Evolutionary conservation across 23 tunicate genomes (phyloP).

Genomic region (Corella eumyota): DNA sequence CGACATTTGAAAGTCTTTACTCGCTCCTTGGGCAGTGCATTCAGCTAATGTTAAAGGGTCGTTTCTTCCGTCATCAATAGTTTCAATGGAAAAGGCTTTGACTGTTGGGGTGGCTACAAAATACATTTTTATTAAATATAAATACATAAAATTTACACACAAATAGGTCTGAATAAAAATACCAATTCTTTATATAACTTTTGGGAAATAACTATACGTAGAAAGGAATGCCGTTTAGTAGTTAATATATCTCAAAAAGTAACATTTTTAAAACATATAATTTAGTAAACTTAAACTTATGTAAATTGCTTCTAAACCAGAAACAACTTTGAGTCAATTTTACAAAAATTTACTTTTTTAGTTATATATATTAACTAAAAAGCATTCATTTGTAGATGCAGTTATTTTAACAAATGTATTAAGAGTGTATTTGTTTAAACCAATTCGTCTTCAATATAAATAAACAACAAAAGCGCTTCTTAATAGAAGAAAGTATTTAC

Average conservation of each 20-base stretch:
- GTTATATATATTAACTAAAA: too few species aligned
- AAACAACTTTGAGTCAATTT: too few species aligned
- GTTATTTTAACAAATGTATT: too few species aligned
- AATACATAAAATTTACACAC: not conserved
- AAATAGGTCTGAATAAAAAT: not conserved
- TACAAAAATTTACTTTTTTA: too few species aligned
- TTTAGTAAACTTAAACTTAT: too few species aligned
- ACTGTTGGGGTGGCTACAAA: constrained; percentile 35
- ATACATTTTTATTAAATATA: not conserved
- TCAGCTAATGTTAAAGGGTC: constrained; percentile 18
- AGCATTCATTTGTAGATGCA: too few species aligned
- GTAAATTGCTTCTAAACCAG: too few species aligned
- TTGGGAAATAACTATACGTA: not conserved
- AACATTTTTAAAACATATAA: too few species aligned
- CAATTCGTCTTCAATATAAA: too few species aligned
- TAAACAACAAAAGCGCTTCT: not conserved
- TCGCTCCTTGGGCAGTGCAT: constrained; percentile 51
- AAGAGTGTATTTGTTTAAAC: too few species aligned
- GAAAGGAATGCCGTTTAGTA: not conserved
- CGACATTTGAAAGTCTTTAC: constrained; percentile 26
- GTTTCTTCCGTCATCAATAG: constrained; percentile 13
- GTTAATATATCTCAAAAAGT: too few species aligned
- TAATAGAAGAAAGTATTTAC: not conserved
- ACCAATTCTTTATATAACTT: not conserved
- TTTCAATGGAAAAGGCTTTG: constrained; percentile 4